These are phyloP conservation scores for Tricholauxania praeusta DNA, from an alignment of 2,888 invertebrate genomes.

Conservation along the genomic window DNA sequence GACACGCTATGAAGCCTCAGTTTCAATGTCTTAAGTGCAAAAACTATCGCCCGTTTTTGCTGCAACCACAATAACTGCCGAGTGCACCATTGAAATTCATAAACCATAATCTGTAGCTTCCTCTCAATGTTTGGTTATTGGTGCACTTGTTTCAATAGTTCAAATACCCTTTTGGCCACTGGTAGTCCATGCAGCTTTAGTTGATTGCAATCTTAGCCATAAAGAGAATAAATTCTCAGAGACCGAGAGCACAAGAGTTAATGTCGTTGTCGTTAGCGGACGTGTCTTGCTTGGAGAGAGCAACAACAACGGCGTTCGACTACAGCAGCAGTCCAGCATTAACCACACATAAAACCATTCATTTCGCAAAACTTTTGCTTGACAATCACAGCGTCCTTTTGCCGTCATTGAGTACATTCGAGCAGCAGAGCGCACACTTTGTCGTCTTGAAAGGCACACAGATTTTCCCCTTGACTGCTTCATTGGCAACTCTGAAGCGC, in stretches of 20 bases:
- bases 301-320: constrained; percentile 13
- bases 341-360: constrained; percentile 26
- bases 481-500: constrained; percentile 24
- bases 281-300: background rate
- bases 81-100: constrained; percentile 40
- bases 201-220: constrained; percentile 16
- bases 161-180: constrained; percentile 3
- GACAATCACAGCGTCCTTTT: constrained; percentile 1
- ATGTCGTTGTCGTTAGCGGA: background rate
- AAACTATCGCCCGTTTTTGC: background rate
- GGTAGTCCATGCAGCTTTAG: constrained; percentile 7
- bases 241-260: too few species aligned
- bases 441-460: constrained; percentile 40
- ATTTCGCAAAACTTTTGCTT: constrained; percentile 19
- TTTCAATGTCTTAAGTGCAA: too few species aligned
- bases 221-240: constrained; percentile 38
- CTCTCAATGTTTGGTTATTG: background rate
- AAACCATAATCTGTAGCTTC: constrained; percentile 33
- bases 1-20: constrained; percentile 33
- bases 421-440: constrained; percentile 31
- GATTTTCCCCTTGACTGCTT: constrained; percentile 43
- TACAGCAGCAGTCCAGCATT: constrained; percentile 9
- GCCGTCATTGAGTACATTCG: background rate
- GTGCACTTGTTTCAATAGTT: background rate
- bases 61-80: constrained; percentile 29